Base-by-base conservation (phyloP, 2,113 vertebrate genomes). In the Xiphias gladius region DNA sequence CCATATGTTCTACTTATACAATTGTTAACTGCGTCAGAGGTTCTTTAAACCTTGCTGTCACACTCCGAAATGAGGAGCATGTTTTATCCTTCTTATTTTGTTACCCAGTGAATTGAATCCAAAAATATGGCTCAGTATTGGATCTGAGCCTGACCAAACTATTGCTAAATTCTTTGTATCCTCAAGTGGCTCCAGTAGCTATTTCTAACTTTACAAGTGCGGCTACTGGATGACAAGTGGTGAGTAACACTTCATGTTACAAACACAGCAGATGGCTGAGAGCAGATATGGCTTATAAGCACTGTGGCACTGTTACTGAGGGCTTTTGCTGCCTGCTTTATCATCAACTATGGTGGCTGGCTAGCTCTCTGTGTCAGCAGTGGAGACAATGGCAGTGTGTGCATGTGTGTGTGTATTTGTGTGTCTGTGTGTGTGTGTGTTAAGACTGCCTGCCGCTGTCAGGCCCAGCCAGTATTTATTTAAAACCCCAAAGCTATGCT, bases 381-480 rank as follows among this genome's bases (percentile, higher is more conserved):
- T 50, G 54, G 61, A 83, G 64, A 81, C 87, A 89, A 88, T 80
- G 70, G 77, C 35, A 5, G 41, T 81, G 58, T 86, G 41, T 82
- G 64, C 41, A n/a, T 71, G 74, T 67, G 43, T 79, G 37, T 39
- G 37, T 64, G 61, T 82, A 54, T 68, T n/a, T 71, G 78, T 66
- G 41, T 64, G 50, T 61, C 22, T 83, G 32, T 68, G 59, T 85
- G 64, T 78, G 48, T 65, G 67, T 54, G 73, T 76, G 58, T 68
- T 54, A 54, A 66, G 46, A 59, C 70, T 79, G 83, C 65, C 76
- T 84, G 70, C 66, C 20, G 26, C 41, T 85, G 76, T 84, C 74
- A 86, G 61, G 64, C 84, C 50, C 66, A 62, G 58, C 24, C 79
- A 76, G 69, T 91, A 92, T 94, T 93, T 91, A 84, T 92, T 87